Evolutionary conservation across 2,888 invertebrate species (phyloP), one percentile per base, ranked within the genome.

Genomic region (Bombylius major): DNA sequence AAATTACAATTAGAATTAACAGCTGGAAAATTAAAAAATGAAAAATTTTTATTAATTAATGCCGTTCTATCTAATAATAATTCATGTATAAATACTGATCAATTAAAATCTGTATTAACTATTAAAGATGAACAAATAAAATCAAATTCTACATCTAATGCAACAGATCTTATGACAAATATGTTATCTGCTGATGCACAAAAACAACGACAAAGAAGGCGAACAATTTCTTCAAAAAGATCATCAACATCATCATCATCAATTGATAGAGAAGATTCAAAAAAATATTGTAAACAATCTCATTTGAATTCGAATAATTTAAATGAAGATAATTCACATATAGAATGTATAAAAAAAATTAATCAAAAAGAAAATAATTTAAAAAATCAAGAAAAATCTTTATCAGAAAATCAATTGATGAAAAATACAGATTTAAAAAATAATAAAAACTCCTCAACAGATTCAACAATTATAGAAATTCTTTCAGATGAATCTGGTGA

Each of bases 11-110:
- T 70, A 36, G 72, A 73, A 55, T 59, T 69, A 58, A 56, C 57
- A n/a, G 67, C 65, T 4, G 64, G 72, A 52, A 69, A 70, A 55
- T 48, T 72, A 51, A 72, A 72, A 61, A 69, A 65, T 59, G 69
- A 69, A 36, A 71, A 69, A 60, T 69, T 70, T 53, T 61, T 71
- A 32, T 56, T 73, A 1, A 59, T 72, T 1, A 71, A 69, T 31
- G 63, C 67, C 0, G 65, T 67, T 0, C 62, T 69, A 51, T 33
- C 59, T 9, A 54, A 60, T 56, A 34, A 56, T 58, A 55, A 39
- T 42, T 42, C 11, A 11, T 36, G 9, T 36, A 9, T 36, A 8
- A 42, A 42, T 42, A 7, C 48, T 8, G 44, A 47, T 39, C 34
- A 47, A 5, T 48, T 42, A 48, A 14, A 39, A 12, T 31, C 47